Base-by-base conservation (phyloP, 2,113 vertebrate species). In the Pangasianodon gigas region DNA sequence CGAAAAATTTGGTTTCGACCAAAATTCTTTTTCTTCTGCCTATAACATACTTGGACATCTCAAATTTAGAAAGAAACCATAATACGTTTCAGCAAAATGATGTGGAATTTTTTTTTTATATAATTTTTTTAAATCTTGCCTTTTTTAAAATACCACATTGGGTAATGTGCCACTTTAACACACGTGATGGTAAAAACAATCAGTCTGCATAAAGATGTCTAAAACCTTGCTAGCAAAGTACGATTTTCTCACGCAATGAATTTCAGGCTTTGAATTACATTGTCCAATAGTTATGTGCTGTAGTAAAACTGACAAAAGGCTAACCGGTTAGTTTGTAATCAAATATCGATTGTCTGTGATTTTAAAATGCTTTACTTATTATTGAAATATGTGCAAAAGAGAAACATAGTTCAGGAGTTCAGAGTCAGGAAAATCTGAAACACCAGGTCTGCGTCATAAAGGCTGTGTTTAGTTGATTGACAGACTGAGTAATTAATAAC, bases 401-500 rank as follows among this genome's bases (percentile, higher is more conserved):
- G 46, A n/a, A 16, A 46, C 67, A 67, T 14, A n/a, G 37, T 37
- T 67, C 26, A 67, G 3, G 21, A 80, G 48, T 32, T 56, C 29
- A 18, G 4, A 37, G 52, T 54, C 51, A 54, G n/a, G 80, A 52
- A 82, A 54, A 82, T 19, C 6, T 82, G 80, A 82, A 82, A 82
- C 80, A 37, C n/a, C 80, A 71, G 41, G 29, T 71, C 10, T 37
- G 13, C 10, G 19, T 82, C 18, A 41, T 19, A 13, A 65, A 51
- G 24, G 84, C 7, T 7, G 24, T 85, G 60, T 85, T 67, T 2
- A 21, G 46, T 54, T 91, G 89, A 71, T 65, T 89, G 86, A 89
- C 54, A 52, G 79, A 87, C 77, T 89, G 60, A 86, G 79, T 91
- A 92, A 94, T 91, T 93, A 90, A 91, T 91, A 84, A 60, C 92